Conservation (phyloP, 2,888 invertebrate genomes). For the Eledona agricola region DNA sequence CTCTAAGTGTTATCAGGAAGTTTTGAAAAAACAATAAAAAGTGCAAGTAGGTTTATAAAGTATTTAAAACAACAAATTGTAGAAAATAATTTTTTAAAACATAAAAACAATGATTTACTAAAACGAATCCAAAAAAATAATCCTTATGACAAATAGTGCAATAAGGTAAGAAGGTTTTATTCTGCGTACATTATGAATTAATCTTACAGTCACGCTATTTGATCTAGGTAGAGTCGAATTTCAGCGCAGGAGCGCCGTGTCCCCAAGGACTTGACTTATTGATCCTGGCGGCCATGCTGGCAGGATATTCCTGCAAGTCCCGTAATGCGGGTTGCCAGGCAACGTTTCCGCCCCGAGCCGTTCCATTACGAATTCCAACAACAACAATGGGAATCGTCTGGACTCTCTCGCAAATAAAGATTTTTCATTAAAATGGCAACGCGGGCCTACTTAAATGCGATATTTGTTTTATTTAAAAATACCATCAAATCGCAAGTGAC, state of each 20-base stretch:
- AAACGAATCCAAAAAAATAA: not conserved
- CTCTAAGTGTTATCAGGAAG: no score
- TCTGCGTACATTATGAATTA: no score
- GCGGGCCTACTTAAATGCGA: not conserved
- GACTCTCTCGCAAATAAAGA: no score
- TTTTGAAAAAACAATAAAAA: no score
- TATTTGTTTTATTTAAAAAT: conserved; percentile 15
- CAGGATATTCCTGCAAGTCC: conserved; percentile 52
- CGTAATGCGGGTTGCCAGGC: conserved; percentile 55
- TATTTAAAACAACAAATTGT: not conserved
- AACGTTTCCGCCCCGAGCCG: conserved; percentile 57
- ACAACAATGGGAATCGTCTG: conserved; percentile 41
- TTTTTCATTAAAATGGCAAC: not conserved
- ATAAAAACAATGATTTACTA: not conserved
- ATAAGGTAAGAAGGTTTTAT: no score
- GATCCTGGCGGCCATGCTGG: conserved; percentile 60
- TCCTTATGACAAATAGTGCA: no score
- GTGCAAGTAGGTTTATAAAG: no score
- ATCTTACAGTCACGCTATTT: no score
- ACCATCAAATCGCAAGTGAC: not conserved
- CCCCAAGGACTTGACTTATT: conserved; percentile 61
- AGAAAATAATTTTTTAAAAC: not conserved
- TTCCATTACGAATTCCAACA: conserved; percentile 46
- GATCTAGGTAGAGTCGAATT: no score
- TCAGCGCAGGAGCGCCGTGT: conserved; percentile 33